phyloP scores from a whole-genome alignment of 2,888 invertebrate genomes.

The Drosophila monieri region DNA sequence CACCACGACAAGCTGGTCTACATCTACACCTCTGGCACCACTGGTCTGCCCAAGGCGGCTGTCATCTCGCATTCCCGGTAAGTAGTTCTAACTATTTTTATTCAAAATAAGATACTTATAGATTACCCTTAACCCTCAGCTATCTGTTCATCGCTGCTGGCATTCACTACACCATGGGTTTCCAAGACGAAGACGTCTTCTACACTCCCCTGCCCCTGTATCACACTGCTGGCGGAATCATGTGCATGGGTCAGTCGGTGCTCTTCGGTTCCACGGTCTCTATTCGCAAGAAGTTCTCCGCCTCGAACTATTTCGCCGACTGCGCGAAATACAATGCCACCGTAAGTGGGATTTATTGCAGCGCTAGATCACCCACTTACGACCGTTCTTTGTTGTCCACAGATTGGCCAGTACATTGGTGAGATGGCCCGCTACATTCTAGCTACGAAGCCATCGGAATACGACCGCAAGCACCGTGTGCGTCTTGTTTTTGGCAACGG shows the following conservation, averaged over 20 bases:
- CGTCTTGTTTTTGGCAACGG: constrained; percentile 96
- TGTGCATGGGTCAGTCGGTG: constrained; percentile 92
- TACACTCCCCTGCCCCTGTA: constrained; percentile 97
- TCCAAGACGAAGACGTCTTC: constrained; percentile 89
- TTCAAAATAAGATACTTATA: neutral
- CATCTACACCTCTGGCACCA: constrained; percentile 99
- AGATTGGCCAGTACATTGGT: constrained; percentile 94
- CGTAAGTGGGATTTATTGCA: constrained; percentile 85
- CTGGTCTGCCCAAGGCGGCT: constrained; percentile 98
- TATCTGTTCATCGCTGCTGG: constrained; percentile 91
- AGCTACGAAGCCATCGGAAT: constrained; percentile 88
- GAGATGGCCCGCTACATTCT: constrained; percentile 95
- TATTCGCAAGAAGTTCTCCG: constrained; percentile 95
- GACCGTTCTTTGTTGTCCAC: neutral
- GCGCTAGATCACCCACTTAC: neutral
- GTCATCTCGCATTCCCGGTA: constrained; percentile 96
- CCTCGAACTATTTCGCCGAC: constrained; percentile 95
- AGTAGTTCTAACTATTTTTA: constrained; percentile 6
- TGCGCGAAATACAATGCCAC: constrained; percentile 97
- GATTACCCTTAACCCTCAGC: constrained; percentile 83
- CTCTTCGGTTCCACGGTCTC: constrained; percentile 93
- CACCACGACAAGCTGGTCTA: constrained; percentile 93
- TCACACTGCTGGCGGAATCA: constrained; percentile 96
- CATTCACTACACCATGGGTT: constrained; percentile 88
- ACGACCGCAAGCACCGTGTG: constrained; percentile 89